A percentile compares a stretch with the other conserved stretches of the same genome.
Conservation (phyloP, 1,140 invertebrate genomes). For the Vanessa atalanta region DNA sequence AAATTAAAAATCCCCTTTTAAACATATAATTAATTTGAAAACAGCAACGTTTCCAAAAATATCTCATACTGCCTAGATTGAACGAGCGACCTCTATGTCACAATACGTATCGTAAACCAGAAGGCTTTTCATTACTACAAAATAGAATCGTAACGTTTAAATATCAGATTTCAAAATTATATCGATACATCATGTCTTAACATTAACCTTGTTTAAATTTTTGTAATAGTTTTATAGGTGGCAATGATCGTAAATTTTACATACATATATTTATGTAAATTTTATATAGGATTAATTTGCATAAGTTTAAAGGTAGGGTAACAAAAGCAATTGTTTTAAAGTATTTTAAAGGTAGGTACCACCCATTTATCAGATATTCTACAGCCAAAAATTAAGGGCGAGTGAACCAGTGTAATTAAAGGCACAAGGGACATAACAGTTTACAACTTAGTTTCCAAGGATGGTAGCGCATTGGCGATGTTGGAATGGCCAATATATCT, state of each 20-base stretch:
- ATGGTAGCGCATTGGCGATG: too few relatives aligned
- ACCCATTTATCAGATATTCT: too few relatives aligned
- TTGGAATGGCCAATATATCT: too few relatives aligned
- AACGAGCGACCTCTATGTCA: not conserved
- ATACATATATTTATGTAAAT: conserved; percentile 3
- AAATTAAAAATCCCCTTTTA: too few relatives aligned
- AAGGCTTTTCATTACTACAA: not conserved
- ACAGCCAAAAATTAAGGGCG: too few relatives aligned
- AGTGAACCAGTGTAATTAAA: too few relatives aligned
- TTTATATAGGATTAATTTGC: not conserved
- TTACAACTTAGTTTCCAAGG: too few relatives aligned
- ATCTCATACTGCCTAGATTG: not conserved
- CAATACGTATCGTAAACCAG: not conserved
- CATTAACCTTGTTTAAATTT: conserved; percentile 6
- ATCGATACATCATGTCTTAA: not conserved
- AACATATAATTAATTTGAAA: not conserved
- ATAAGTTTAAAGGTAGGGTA: not conserved
- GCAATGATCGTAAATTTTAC: not conserved
- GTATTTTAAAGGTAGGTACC: too few relatives aligned
- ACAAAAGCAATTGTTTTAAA: too few relatives aligned
- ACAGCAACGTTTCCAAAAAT: not conserved
- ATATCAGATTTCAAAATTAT: conserved; percentile 1
- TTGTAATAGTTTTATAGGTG: not conserved
- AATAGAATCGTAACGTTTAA: not conserved
- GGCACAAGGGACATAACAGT: too few relatives aligned